Evolutionary conservation across 2,797 vertebrate species (phyloP), one percentile per base, ranked within the genome.

Genomic region (Salmo trutta): DNA sequence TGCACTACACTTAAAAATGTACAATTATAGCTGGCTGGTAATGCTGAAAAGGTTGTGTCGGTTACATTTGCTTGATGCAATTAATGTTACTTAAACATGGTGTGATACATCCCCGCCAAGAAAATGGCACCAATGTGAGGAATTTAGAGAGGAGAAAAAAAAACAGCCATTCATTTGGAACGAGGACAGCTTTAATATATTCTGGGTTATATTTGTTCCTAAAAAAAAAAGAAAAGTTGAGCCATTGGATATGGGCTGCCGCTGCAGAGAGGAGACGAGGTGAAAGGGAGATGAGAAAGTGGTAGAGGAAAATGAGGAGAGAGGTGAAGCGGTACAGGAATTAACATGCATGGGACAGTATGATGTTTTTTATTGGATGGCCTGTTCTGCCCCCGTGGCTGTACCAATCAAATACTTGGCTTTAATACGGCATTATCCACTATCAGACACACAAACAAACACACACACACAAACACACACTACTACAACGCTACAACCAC

Each of bases 41-140:
- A 91, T 88, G 80, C 83, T 92, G 85, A 89, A 87, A 88, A 90
- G 88, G 52, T 80, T 91, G 67, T 87, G 74, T 73, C 82, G 77
- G 88, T 78, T 88, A 71, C 76, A 79, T 83, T 76, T 80, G 73
- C 75, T 81, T 84, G 56, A 87, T 92, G 82, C 73, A 91, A 81
- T 91, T 90, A 91, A 91, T 87, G 87, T 84, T 86, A 86, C 87
- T 89, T 85, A 86, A 86, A 87, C 88, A 88, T 82, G 70, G 83
- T 75, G 83, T 79, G 79, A 71, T 62, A 16, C 65, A 65, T 73
- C 51, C 47, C 72, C 73, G 76, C 65, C 76, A 78, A 79, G 78
- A 47, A 75, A 85, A 85, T 74, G 41, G 65, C 24, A 12, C 77
- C 62, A 71, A 84, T 81, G 41, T 70, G 77, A 74, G 70, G 64